These are phyloP conservation scores for Drosophila ustulata DNA, from an alignment of 2,888 invertebrate genomes.

Conservation along the genomic window DNA sequence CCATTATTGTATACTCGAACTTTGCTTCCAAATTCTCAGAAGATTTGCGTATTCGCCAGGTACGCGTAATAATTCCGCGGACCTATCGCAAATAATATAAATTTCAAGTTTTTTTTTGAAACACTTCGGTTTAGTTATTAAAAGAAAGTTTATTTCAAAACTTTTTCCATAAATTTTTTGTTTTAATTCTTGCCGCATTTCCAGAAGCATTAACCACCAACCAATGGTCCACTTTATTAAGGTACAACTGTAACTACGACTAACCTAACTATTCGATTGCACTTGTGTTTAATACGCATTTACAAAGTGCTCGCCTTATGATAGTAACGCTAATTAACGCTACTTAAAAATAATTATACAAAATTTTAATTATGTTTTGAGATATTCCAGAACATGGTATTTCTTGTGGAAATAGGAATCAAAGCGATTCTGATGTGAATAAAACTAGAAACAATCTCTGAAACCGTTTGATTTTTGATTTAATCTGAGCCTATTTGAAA, in stretches of 20 bases:
- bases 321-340: not conserved
- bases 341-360: not conserved
- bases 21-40: constrained; percentile 14
- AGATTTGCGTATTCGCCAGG: not conserved
- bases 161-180: constrained; percentile 1
- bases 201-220: not conserved
- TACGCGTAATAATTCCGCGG: not conserved
- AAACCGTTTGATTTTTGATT: no score
- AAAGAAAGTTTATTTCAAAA: constrained; percentile 1
- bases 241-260: constrained; percentile 37
- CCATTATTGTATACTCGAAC: constrained; percentile 4
- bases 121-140: constrained; percentile 13
- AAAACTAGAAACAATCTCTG: no score
- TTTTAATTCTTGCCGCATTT: not conserved
- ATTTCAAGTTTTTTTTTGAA: not conserved
- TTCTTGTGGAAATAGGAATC: no score
- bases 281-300: no score
- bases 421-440: no score
- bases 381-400: no score
- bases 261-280: constrained; percentile 6
- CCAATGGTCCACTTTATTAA: constrained; percentile 14
- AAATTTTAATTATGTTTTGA: no score
- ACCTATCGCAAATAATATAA: not conserved
- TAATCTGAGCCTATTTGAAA: no score
- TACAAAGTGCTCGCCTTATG: not conserved